Conservation (phyloP, 92 coral and sea anemone genomes). For the Porites rus region DNA sequence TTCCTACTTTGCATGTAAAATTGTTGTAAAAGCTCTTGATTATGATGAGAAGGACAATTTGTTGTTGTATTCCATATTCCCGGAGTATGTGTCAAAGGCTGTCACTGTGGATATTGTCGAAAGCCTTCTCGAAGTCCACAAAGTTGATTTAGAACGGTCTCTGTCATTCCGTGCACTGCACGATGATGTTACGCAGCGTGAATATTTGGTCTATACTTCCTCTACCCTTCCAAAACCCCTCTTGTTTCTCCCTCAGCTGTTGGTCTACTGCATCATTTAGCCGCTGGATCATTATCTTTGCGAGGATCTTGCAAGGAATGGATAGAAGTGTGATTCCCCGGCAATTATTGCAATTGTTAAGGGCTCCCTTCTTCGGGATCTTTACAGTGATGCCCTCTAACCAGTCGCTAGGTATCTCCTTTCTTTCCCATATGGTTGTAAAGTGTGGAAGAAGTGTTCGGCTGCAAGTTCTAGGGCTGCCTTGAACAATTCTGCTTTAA, state of each 20-base stretch:
- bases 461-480: conserved; percentile 27
- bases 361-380: conserved; percentile 44
- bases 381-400: conserved; percentile 29
- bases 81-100: conserved; percentile 12
- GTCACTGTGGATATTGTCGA: not conserved
- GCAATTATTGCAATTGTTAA: conserved; percentile 43
- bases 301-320: conserved; percentile 32
- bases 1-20: not conserved
- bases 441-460: conserved; percentile 19
- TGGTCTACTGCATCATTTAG: conserved; percentile 16
- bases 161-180: conserved; percentile 29
- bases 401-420: conserved; percentile 24
- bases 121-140: conserved; percentile 4
- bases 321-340: conserved; percentile 43
- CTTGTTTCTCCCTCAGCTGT: conserved; percentile 22
- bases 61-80: conserved; percentile 32
- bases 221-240: conserved; percentile 49
- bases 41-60: not conserved
- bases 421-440: conserved; percentile 26
- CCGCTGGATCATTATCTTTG: conserved; percentile 20
- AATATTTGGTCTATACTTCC: conserved; percentile 40
- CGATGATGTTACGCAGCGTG: conserved; percentile 39
- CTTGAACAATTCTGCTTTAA: conserved; percentile 28
- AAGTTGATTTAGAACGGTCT: conserved; percentile 38
- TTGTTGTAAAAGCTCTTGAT: not conserved